phyloP scores from a whole-genome alignment of 2,888 invertebrate species.

The Eristalinus aeneus region DNA sequence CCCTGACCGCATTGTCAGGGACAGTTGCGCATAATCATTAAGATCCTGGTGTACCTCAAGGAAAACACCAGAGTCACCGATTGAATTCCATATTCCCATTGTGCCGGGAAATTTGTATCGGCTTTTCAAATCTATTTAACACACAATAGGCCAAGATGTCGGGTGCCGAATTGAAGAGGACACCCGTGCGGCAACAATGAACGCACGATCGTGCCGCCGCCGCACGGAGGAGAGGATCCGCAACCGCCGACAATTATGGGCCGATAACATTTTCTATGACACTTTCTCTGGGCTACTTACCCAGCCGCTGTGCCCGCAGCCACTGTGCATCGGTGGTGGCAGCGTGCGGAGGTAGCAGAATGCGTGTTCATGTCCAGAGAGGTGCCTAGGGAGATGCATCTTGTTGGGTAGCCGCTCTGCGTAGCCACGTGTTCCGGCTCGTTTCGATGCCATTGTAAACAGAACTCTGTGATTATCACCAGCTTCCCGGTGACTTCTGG shows the following conservation, averaged over 20 bases:
- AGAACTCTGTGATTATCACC: conserved; percentile 65
- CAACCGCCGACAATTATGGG: conserved; percentile 51
- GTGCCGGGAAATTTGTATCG: conserved; percentile 67
- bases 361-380: conserved; percentile 39
- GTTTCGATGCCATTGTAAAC: conserved; percentile 55
- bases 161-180: conserved; percentile 65
- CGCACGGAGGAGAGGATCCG: not conserved
- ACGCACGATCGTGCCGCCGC: conserved; percentile 18
- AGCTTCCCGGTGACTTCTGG: conserved; percentile 61
- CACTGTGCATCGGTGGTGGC: not conserved
- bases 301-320: not conserved
- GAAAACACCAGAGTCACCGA: conserved; percentile 11
- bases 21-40: conserved; percentile 53
- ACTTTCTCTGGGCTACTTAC: conserved; percentile 69
- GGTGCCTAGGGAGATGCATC: conserved; percentile 37
- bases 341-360: conserved; percentile 25
- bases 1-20: conserved; percentile 48
- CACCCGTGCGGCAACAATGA: conserved; percentile 45
- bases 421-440: conserved; percentile 60
- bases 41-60: conserved; percentile 54
- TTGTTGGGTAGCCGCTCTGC: conserved; percentile 47
- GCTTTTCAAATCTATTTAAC: conserved; percentile 70
- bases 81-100: conserved; percentile 51
- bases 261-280: conserved; percentile 69
- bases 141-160: conserved; percentile 63